Evolutionary conservation across 1,140 invertebrate genomes (phyloP), one percentile per base, ranked within the genome.

Genomic region (Cydia amplana): DNA sequence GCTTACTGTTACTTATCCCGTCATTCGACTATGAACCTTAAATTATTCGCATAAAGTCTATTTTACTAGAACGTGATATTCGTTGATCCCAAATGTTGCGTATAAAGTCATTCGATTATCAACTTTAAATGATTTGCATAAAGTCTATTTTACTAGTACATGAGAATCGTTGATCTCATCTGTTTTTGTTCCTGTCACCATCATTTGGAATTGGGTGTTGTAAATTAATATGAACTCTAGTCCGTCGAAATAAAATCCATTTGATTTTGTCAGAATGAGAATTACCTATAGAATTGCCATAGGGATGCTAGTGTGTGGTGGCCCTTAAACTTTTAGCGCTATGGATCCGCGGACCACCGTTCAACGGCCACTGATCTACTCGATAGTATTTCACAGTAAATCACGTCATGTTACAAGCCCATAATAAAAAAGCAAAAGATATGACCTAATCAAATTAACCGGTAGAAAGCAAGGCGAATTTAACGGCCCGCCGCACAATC

Each of bases 401-500:
- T 23, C 20, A 60, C 20, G 20, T 12, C 55, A 60, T 60, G 20
- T 60, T 60, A 60, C 20, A n/a, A 60, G 55, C 18, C n/a, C 28
- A 20, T 70, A 70, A 70, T 43, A 70, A 70, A 32, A 36, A 65
- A 12, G 20, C 7, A 64, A 67, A 16, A 32, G 64, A 70, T 70
- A 70, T 70, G 36, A 70, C n/a, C 32, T 70, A 70, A 70, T 28
- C 32, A 43, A 70, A 70, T 70, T 70, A 70, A 36, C 10, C 65
- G 65, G 32, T 70, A 40, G 65, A 70, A 70, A 70, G 65, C 28
- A 40, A 40, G 55, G 55, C 65, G 32, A 65, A 70, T 70, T 70
- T 70, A 70, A 70, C 65, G 65, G 65, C 32, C 28, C 7, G n/a
- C n/a, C 28, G 65, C 36, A 36, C 65, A 40, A 36, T 40, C 65